Percentiles rank a stretch among this genome's conserved stretches.
Evolutionary conservation across 2,113 vertebrate genomes (phyloP).

Genomic region (Morone saxatilis): DNA sequence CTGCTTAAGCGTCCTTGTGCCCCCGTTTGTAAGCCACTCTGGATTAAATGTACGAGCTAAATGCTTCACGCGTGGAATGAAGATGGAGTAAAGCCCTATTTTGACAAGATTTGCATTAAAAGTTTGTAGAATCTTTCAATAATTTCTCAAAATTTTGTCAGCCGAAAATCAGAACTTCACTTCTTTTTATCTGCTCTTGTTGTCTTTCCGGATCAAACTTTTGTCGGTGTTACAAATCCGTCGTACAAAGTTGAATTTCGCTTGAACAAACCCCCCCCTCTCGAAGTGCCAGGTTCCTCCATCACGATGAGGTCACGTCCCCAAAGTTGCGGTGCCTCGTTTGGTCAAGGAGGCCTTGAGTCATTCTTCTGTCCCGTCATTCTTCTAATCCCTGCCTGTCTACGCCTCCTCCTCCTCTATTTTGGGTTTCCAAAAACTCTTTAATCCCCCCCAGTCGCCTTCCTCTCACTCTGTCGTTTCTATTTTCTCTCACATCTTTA

Average conservation of each 20-base stretch:
- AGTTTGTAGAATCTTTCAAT: neutral
- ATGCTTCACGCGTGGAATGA: conserved; percentile 26
- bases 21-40: conserved; percentile 21
- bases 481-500: conserved; percentile 26
- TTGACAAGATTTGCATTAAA: neutral
- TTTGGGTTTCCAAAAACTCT: conserved; percentile 12
- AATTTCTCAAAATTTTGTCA: neutral
- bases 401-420: conserved; percentile 30
- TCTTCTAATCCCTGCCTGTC: conserved; percentile 41
- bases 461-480: conserved; percentile 10
- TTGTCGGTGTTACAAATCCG: conserved; percentile 4
- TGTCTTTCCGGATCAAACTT: neutral
- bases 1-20: neutral
- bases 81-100: conserved; percentile 41
- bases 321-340: neutral
- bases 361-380: conserved; percentile 15
- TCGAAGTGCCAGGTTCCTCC: too few relatives aligned
- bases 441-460: conserved; percentile 22
- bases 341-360: conserved; percentile 20
- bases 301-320: neutral
- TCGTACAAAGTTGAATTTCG: neutral
- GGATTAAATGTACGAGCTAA: conserved; percentile 13
- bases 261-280: neutral
- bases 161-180: too few relatives aligned
- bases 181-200: too few relatives aligned